Base-by-base conservation (phyloP, 2,888 invertebrate species). In the Hecatera dysodea region DNA sequence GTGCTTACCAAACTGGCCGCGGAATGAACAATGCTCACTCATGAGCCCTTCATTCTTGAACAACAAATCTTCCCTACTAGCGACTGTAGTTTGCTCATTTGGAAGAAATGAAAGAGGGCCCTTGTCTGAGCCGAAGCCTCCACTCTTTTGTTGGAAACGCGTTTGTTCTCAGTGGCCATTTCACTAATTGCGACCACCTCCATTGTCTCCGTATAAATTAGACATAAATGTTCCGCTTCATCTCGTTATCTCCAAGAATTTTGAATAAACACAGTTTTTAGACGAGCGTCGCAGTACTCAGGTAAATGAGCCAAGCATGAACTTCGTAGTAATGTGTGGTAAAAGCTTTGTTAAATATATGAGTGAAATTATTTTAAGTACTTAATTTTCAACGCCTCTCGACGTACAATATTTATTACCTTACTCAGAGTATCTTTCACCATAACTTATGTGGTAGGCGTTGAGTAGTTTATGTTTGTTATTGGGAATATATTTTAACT, bases 151-250 rank as follows among this genome's bases (percentile, higher is more conserved):
- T 95, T 91, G 89, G 87, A 90, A 90, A 88, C 91, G 91, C 95
- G 93, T 94, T 95, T 95, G 94, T 95, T 95, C 94, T 89, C 92
- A 93, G 90, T 92, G 94, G 93, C 95, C 94, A 95, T 95, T 93
- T 91, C 92, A 94, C 95, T 95, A 96, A 96, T 96, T 96, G 95
- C 95, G 93, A 92, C 93, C 93, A 93, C 93, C 92, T 92, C 87
- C 88, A 93, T 95, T 95, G 94, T 95, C 93, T 90, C 85, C 79
- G 87, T 88, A 89, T 90, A 94, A 94, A 94, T 95, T 93, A 92
- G 90, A 93, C 93, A 88, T 93, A 92, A 93, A 93, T 89, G 90
- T 92, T 90, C 90, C 86, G 74, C 87, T 87, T 89, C 86, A 87
- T 91, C 91, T 89, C 88, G 89, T 90, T 91, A 88, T 87, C 88